Conservation (phyloP, 2,888 invertebrate species). For the Eilema griseolum region DNA sequence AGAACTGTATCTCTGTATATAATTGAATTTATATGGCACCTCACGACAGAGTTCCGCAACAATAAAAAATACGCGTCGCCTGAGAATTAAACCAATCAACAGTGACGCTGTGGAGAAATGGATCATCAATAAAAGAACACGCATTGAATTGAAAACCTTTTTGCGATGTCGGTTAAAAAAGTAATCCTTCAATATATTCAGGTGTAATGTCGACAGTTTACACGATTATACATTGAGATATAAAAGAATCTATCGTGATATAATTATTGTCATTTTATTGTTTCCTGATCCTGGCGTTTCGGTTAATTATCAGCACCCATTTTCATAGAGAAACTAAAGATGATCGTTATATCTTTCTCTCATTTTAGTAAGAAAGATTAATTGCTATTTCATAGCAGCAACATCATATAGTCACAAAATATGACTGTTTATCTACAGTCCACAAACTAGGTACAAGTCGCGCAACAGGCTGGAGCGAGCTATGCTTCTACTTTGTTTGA, state of each 20-base stretch:
- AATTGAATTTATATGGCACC: background rate
- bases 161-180: background rate
- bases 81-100: background rate
- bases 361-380: no score
- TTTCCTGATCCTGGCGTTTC: no score
- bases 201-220: background rate
- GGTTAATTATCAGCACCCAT: no score
- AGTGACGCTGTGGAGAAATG: background rate
- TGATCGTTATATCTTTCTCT: no score
- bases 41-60: background rate
- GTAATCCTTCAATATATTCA: background rate
- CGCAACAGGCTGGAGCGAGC: no score
- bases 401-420: no score
- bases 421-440: no score
- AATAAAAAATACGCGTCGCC: conserved; percentile 4
- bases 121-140: background rate
- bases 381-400: no score
- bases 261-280: no score
- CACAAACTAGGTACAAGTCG: background rate
- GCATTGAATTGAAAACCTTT: background rate
- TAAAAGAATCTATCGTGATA: no score
- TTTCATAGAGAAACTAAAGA: no score
- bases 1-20: background rate
- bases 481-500: no score
- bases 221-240: background rate